Evolutionary conservation across 2,797 vertebrate species (phyloP).

Genomic region (Cyprinodon diabolis): DNA sequence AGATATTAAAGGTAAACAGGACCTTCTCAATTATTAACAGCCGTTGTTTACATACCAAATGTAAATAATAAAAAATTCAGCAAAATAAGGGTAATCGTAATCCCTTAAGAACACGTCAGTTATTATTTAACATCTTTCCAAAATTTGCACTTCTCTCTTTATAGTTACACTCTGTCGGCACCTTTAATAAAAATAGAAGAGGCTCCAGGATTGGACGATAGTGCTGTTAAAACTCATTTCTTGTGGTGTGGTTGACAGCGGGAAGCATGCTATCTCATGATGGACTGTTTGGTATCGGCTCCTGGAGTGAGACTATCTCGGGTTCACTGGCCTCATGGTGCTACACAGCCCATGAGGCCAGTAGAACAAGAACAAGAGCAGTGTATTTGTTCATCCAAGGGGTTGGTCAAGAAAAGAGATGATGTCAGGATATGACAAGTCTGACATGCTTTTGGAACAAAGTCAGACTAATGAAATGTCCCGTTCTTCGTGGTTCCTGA

Average conservation of each 20-base stretch:
- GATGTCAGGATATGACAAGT: conserved; percentile 73
- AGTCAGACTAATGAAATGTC: conserved; percentile 59
- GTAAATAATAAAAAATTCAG: conserved; percentile 44
- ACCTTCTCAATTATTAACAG: conserved; percentile 44
- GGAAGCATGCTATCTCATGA: conserved; percentile 67
- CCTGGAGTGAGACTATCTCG: conserved; percentile 72
- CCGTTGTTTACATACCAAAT: conserved; percentile 36
- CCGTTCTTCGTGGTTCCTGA: conserved; percentile 39
- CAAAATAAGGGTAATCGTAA: conserved; percentile 42
- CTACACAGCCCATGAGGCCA: conserved; percentile 62
- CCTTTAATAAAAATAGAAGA: conserved; percentile 79
- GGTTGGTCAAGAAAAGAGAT: conserved; percentile 63
- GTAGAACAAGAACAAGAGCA: conserved; percentile 58
- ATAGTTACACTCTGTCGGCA: conserved; percentile 72
- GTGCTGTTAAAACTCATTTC: conserved; percentile 79
- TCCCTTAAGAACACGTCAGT: conserved; percentile 35
- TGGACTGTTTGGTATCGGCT: conserved; percentile 68
- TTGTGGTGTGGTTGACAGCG: conserved; percentile 66
- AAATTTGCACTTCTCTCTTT: conserved; percentile 53
- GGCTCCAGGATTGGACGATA: conserved; percentile 72
- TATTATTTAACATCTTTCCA: conserved; percentile 71
- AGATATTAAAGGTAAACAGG: conserved; percentile 57
- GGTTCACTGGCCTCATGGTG: conserved; percentile 66
- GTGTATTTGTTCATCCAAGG: conserved; percentile 61
- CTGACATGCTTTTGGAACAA: conserved; percentile 47